Base-by-base conservation (phyloP, 2,888 invertebrate genomes). In the Charanyca ferruginea region DNA sequence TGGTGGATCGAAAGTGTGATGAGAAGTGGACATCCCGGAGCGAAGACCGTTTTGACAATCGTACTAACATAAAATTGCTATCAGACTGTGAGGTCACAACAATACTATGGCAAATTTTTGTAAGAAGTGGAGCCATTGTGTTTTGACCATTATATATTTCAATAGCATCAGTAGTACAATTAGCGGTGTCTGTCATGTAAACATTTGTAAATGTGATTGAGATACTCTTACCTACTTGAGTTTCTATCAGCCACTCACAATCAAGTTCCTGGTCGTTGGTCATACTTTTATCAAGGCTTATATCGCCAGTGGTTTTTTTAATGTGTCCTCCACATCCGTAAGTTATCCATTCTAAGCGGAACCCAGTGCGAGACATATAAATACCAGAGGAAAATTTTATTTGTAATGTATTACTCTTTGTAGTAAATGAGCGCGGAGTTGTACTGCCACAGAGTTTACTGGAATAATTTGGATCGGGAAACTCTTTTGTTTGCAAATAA, bases 231-330 rank as follows among this genome's bases (percentile, higher is more conserved):
- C 97, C 98, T n/a, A 93, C 87, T 11, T 96, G 94, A 0, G 97
- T 96, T 76, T 96, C 96, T 70, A 99, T 97, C 11, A 96, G 88
- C 98, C 98, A 99, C 77, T 97, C 96, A 87, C 99, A 99, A 72
- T 96, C 91, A 66, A 96, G 83, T 85, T 96, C 91, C 11, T 87
- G 83, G 0, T 96, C 96, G 87, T 97, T 97, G 7, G 91, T 85
- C 11, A 93, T 86, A 3, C 97, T 97, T 79, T 96, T 96, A 1
- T 97, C 97, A 9, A 98, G 96, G 0, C 92, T 91, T 58, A 99
- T 93, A 7, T 82, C 76, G 0, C 97, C 97, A 8, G 47, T 83
- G 0, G 92, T 89, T 80, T 95, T 96, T 52, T 92, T 96, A 38
- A 98, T 90, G 58, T 96, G 91, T 6, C 97, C 97, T 8, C 98